Conservation (phyloP, 1,140 invertebrate genomes). For the Paramacrobiotus metropolitanus region DNA sequence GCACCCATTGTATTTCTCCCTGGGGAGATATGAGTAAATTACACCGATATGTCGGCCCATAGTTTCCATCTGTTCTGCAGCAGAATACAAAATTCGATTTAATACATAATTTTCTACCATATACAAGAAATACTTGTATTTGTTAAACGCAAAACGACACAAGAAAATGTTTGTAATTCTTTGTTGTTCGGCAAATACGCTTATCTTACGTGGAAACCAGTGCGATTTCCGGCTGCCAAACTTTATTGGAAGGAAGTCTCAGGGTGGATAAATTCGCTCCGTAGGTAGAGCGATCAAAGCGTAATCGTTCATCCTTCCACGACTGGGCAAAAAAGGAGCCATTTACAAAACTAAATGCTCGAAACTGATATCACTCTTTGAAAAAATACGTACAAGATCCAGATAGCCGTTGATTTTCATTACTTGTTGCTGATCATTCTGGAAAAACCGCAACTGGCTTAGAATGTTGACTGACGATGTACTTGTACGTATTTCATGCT, state of each 20-base stretch:
- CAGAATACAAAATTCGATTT: constrained; percentile 10
- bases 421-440: constrained; percentile 98
- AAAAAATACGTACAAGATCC: constrained; percentile 40
- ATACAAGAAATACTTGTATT: too few species aligned
- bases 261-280: constrained; percentile 73
- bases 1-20: constrained; percentile 84
- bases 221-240: constrained; percentile 98
- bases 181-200: constrained; percentile 4
- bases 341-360: constrained; percentile 6
- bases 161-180: constrained; percentile 8
- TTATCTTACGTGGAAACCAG: constrained; percentile 86
- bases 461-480: too few species aligned
- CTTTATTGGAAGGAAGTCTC: constrained; percentile 84
- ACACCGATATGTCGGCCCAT: constrained; percentile 85
- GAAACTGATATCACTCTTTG: not conserved
- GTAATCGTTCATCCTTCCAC: constrained; percentile 92
- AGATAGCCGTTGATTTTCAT: constrained; percentile 98
- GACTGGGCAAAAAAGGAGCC: constrained; percentile 32
- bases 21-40: constrained; percentile 83
- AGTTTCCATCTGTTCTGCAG: constrained; percentile 78
- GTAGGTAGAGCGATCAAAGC: constrained; percentile 93
- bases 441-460: too few species aligned
- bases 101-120: too few species aligned
- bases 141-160: too few species aligned
- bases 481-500: too few species aligned